These are phyloP conservation scores for Montifringilla adamsi DNA, from an alignment of 2,113 vertebrate genomes.

Conservation along the genomic window DNA sequence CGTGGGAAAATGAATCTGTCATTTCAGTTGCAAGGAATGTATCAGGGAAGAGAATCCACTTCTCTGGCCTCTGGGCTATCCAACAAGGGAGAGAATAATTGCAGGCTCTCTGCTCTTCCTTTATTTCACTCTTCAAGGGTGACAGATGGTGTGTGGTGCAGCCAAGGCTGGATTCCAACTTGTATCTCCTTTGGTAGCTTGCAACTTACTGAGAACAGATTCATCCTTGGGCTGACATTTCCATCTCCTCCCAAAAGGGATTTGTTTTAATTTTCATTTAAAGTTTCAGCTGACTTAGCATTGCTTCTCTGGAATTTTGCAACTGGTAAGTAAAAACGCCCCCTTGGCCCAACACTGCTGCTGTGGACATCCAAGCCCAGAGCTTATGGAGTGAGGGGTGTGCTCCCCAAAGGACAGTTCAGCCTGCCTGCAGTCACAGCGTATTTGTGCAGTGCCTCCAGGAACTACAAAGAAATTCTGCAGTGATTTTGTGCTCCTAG, in stretches of 20 bases:
- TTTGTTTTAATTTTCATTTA: conserved; percentile 39
- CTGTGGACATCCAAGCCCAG: neutral
- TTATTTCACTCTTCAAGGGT: neutral
- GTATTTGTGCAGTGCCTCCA: rapidly evolving
- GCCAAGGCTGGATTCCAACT: conserved; percentile 42
- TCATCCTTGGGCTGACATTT: conserved; percentile 60
- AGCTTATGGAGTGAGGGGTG: neutral
- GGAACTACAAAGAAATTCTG: neutral
- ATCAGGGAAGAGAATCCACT: neutral
- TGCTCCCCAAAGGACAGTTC: neutral
- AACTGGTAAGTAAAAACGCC: neutral
- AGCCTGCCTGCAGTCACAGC: neutral
- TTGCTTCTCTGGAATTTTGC: neutral
- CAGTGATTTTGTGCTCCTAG: neutral
- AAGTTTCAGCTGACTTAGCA: conserved; percentile 4
- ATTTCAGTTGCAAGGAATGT: neutral
- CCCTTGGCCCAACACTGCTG: neutral
- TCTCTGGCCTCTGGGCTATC: neutral
- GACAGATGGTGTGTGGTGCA: conserved; percentile 54
- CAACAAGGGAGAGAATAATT: neutral
- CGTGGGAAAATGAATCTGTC: neutral
- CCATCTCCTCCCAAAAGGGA: conserved; percentile 24
- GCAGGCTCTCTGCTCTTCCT: neutral
- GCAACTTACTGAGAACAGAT: conserved; percentile 33
- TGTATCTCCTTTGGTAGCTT: neutral